Evolutionary conservation across 2,113 vertebrate species (phyloP), one percentile per base, ranked within the genome.

Genomic region (Thinocorus orbignyianus): DNA sequence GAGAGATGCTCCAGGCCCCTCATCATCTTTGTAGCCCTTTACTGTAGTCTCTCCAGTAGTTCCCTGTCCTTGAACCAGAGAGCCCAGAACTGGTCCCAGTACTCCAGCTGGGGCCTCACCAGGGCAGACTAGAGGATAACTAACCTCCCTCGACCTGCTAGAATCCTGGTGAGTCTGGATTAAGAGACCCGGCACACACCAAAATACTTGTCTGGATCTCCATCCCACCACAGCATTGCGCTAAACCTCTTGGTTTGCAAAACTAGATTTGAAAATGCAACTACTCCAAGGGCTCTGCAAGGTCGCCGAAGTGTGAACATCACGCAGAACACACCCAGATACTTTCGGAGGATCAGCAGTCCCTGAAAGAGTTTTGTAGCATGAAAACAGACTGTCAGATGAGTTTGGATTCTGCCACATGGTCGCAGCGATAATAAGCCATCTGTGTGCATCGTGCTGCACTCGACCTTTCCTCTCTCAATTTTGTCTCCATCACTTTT

Each of bases 381-480:
- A 7, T 11, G 31, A 57, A 55, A 83, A 79, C 92, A 94, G 89
- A 19, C 71, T 37, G 78, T 66, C 52, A 41, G 88, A 52, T 11
- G 89, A 92, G 96, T 64, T 19, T 4, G 95, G 94, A 74, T 92
- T 3, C 68, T 68, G 93, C 93, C 94, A 95, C 96, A 76, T 77
- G 97, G 86, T 44, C 66, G 78, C 44, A 74, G 73, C 6, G 49
- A 88, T 72, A 69, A 87, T 11, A 74, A 95, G 79, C 96, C 95
- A 96, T 97, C 96, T 95, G 96, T 39, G 90, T 55, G 82, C 66
- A 3, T 44, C 28, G 5, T 2, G 64, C 80, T 10, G 13, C 7
- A 42, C 76, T 0, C 2, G 2, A 14, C 91, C 80, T 60, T 10
- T 54, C 83, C 78, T 33, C 85, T 49, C 55, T 26, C 51, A 1